phyloP scores from a whole-genome alignment of 2,888 invertebrate genomes.

The Nowickia ferox region DNA sequence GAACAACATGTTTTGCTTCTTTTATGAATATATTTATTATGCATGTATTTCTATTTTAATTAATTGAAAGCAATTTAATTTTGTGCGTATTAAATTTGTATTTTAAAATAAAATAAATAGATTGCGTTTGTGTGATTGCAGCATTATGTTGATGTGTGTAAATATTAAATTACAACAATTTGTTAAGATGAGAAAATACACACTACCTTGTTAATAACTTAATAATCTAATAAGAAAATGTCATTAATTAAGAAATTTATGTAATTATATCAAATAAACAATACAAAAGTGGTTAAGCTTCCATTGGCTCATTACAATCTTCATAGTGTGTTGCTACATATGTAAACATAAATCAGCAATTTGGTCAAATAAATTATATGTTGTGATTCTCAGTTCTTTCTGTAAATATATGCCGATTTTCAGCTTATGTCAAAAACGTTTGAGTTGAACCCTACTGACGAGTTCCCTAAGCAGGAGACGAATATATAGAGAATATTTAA shows the following conservation, averaged over 20 bases:
- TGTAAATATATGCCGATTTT: too few species aligned
- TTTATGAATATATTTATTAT: background rate
- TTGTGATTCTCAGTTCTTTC: too few species aligned
- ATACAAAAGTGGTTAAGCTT: background rate
- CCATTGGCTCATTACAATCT: background rate
- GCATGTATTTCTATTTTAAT: background rate
- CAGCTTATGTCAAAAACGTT: too few species aligned
- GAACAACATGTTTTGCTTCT: background rate
- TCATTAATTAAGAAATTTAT: slow-evolving; percentile 52
- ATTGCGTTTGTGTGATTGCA: background rate
- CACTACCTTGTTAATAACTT: slow-evolving; percentile 2
- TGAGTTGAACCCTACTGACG: too few species aligned
- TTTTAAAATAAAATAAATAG: slow-evolving; percentile 5
- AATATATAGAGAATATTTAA: too few species aligned
- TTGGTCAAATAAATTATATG: too few species aligned
- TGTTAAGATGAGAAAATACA: slow-evolving; percentile 29
- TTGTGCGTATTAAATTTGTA: slow-evolving; percentile 17
- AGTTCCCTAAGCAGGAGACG: too few species aligned
- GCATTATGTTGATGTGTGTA: background rate
- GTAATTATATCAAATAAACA: slow-evolving; percentile 37
- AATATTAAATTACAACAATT: background rate
- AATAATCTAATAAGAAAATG: background rate
- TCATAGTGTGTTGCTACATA: too few species aligned
- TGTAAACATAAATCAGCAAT: too few species aligned
- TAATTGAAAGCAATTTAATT: slow-evolving; percentile 45